A percentile compares a stretch with the other conserved stretches of the same genome.
phyloP scores from a whole-genome alignment of 2,113 vertebrate species.

The Plectropomus leopardus region DNA sequence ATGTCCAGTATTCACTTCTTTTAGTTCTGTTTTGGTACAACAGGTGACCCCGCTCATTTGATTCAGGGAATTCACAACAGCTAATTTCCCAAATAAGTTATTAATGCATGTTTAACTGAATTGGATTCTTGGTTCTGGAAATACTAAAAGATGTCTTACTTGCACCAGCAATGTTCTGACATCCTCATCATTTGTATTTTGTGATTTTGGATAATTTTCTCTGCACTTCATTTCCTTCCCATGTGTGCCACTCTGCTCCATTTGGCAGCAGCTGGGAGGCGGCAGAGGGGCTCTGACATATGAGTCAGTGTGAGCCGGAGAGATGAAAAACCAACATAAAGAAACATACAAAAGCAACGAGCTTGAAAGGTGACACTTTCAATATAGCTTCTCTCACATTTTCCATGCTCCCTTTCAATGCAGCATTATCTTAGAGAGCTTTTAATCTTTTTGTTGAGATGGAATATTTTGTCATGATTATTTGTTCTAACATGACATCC shows the following conservation, averaged over 20 bases:
- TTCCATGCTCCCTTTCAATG: neutral
- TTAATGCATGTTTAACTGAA: neutral
- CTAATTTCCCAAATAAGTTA: neutral
- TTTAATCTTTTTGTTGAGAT: neutral
- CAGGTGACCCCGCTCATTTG: too few species aligned
- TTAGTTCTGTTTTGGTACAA: too few species aligned
- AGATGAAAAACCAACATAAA: conserved; percentile 36
- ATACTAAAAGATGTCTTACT: neutral
- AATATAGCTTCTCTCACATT: conserved; percentile 6
- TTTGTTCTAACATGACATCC: neutral
- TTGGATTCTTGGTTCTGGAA: neutral
- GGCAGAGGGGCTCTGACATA: conserved; percentile 32
- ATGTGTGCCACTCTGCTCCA: conserved; percentile 4
- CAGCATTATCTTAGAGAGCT: neutral
- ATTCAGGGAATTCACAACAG: too few species aligned
- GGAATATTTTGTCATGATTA: too few species aligned
- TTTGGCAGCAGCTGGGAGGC: conserved; percentile 19
- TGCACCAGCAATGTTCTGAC: neutral
- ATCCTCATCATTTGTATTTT: neutral
- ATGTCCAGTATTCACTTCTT: too few species aligned
- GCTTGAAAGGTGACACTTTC: conserved; percentile 23
- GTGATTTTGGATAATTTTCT: neutral
- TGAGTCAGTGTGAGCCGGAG: conserved; percentile 29
- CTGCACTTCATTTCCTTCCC: neutral
- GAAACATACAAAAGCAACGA: neutral